These are phyloP conservation scores for Gibbula magus DNA, from an alignment of 2,888 invertebrate species.

Conservation along the genomic window DNA sequence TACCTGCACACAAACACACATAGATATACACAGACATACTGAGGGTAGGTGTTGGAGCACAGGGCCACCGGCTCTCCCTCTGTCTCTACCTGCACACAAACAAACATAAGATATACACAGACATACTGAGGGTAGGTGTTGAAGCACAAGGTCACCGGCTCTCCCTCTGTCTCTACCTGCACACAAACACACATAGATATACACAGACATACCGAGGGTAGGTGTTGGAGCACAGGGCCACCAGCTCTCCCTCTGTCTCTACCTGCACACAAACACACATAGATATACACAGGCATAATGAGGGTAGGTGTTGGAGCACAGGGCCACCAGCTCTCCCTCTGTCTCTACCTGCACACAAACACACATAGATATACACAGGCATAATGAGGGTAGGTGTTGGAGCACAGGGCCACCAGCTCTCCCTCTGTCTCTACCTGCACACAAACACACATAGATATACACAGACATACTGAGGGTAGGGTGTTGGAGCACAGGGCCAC, in stretches of 20 bases:
- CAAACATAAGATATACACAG: no score
- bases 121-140: conserved; percentile 69
- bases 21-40: background rate
- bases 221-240: no score
- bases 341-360: conserved; percentile 64
- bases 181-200: no score
- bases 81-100: background rate
- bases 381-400: background rate
- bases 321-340: conserved; percentile 66
- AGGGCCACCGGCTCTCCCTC: background rate
- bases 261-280: conserved; percentile 16
- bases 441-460: background rate
- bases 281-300: conserved; percentile 68
- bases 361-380: background rate
- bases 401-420: background rate
- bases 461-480: no score
- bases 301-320: conserved; percentile 68
- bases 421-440: conserved; percentile 61
- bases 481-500: background rate
- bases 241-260: no score
- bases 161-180: conserved; percentile 70
- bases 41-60: background rate
- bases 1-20: conserved; percentile 50
- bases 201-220: no score
- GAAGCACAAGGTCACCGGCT: conserved; percentile 66